Evolutionary conservation across 2,797 vertebrate species (phyloP), one percentile per base, ranked within the genome.

Genomic region (Megalops cyprinoides): DNA sequence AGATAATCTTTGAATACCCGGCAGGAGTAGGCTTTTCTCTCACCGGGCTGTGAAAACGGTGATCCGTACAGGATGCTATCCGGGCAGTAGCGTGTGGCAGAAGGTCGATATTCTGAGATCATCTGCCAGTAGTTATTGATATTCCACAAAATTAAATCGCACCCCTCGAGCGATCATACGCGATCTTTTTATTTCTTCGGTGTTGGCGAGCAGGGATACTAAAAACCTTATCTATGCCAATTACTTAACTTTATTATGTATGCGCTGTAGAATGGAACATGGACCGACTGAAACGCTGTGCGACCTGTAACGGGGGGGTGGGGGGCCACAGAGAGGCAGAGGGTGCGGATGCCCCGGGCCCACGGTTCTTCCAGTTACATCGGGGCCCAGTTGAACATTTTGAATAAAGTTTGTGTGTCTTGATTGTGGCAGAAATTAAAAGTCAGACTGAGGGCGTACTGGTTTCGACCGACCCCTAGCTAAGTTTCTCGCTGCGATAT

Each of bases 121-220:
- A 87, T 90, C 77, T 80, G 83, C 86, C 83, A 9, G 74, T 76
- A 84, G 80, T 77, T 87, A 89, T 88, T 84, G 89, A 92, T 90
- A 87, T 88, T 88, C 87, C 87, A 77, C 80, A 49, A 75, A 85
- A 82, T 90, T 51, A 87, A 88, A 91, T 81, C 82, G 86, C 84
- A 82, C 87, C 88, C 88, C 82, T 81, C 31, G 67, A 86, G 85
- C 37, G 73, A 87, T 89, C 84, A 74, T 46, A 87, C 85, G 84
- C 80, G 81, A 85, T 80, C 86, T 78, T 83, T 89, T 90, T 84
- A n/a, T n/a, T n/a, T n/a, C n/a, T 79, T 20, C 7, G 4, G 39
- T 2, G 28, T 9, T 31, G 37, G 0, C 7, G 62, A 14, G 34
- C 8, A 9, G 14, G 39, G 67, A 37, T 34, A 34, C 14, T 8